phyloP scores from a whole-genome alignment of 1,140 invertebrate species.

The Carposina sasakii region DNA sequence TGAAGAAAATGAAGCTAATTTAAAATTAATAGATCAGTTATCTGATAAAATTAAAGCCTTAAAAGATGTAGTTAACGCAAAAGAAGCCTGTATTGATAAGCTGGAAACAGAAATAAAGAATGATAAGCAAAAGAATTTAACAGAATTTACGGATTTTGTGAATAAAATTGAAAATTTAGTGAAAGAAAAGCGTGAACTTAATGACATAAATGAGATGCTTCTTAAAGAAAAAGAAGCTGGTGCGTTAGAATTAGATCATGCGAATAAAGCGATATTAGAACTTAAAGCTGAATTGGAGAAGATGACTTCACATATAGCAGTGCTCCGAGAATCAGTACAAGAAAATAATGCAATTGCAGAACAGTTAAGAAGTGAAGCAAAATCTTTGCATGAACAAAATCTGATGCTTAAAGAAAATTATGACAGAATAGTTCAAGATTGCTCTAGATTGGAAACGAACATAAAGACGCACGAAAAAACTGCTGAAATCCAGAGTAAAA shows the following conservation, averaged over 20 bases:
- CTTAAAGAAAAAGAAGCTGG: conserved; percentile 42
- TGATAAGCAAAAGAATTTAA: conserved; percentile 17
- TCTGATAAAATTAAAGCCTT: conserved; percentile 35
- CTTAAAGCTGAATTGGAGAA: conserved; percentile 45
- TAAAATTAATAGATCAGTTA: conserved; percentile 28
- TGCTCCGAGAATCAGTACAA: conserved; percentile 40
- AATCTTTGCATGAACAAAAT: conserved; percentile 40
- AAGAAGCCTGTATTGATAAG: conserved; percentile 25
- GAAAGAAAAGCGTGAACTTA: conserved; percentile 38
- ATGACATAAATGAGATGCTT: conserved; percentile 39
- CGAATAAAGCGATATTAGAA: conserved; percentile 31
- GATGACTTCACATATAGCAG: conserved; percentile 39
- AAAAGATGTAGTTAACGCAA: conserved; percentile 28
- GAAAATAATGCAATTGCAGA: conserved; percentile 37
- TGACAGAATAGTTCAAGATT: conserved; percentile 41
- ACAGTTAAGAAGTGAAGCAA: conserved; percentile 36
- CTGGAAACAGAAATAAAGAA: conserved; percentile 23
- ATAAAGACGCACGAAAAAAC: conserved; percentile 61
- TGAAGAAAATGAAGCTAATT: conserved; percentile 38
- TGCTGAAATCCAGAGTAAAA: conserved; percentile 52
- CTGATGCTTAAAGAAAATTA: conserved; percentile 32
- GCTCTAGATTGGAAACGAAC: conserved; percentile 43
- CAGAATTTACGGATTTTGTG: conserved; percentile 9
- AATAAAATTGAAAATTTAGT: conserved; percentile 12
- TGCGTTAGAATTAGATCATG: conserved; percentile 35